Base-by-base conservation (phyloP, 2,113 vertebrate species). In the Dryoscopus gambensis region DNA sequence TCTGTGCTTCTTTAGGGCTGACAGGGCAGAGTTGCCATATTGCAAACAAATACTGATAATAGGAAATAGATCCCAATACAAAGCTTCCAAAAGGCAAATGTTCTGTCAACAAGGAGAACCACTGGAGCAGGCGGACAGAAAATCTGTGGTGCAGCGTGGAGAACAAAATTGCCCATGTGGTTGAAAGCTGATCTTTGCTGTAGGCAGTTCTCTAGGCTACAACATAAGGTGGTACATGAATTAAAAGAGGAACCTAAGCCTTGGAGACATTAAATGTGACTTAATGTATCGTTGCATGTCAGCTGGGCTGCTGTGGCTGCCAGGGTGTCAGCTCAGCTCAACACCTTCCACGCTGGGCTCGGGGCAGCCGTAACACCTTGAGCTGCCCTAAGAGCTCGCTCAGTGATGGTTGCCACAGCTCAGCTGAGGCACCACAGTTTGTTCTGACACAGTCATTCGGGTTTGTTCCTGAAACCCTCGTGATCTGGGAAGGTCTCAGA, bases 191-290 rank as follows among this genome's bases (percentile, higher is more conserved):
- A 71, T 92, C 79, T 67, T 89, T 84, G 90, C 86, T 94, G 46
- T 93, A 92, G 86, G 86, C 91, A 84, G 67, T 75, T 97, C 75
- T 55, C 52, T 53, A 64, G 91, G 94, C 67, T 77, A 75, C 59
- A 9, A 49, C 91, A 89, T 46, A 77, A 90, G 90, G 83, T 56
- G 50, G 87, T 64, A 76, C 80, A 71, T 27, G 85, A 91, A 86
- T 88, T 85, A 86, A 94, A 86, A 88, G 79, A 68, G 50, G 71
- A 88, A 84, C 56, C 52, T 90, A 86, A 93, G 80, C 86, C 88
- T 90, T 84, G 79, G 88, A 95, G 93, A 89, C 46, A 7, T 75
- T 86, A 84, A 81, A 56, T 77, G 73, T 84, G 79, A 39, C 33
- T 96, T 69, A 42, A 77, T 77, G 33, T 63, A n/a, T 55, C 53